Evolutionary conservation across 92 coral and sea anemone species (phyloP), one percentile per base, ranked within the genome.

Genomic region (Actinernus sp.): DNA sequence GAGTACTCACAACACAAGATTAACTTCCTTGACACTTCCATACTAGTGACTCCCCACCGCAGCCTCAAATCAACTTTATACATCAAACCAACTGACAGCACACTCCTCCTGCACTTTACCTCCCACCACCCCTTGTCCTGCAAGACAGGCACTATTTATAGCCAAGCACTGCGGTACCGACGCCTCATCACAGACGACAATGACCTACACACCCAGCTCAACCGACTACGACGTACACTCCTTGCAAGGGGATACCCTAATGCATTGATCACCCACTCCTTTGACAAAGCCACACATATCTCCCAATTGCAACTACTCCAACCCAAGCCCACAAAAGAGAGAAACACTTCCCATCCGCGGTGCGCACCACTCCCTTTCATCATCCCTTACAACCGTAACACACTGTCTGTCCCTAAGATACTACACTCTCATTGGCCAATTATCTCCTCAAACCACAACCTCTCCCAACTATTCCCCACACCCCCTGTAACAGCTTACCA

Each of bases 1-100:
- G 51, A 50, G 10, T 33, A 36, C 14, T 75, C 74, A 18, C 36
- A 23, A 49, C 4, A 41, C 8, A 18, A 38, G 1, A 31, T 53
- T 16, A 22, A 76, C 40, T 76, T 76, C 75, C 83, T 76, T 1
- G 83, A 76, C 64, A 76, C 83, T 27, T 39, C 74, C 28, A 31
- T 76, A 0, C 22, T 28, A 25, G 17, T 55, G 0, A 65, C 74
- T 4, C 56, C 47, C 28, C 20, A 55, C 8, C 13, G 59, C 36
- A 40, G 18, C 20, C 58, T 76, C 4, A 27, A 27, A 31, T 18
- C 83, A 44, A 43, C 74, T 47, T 41, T 65, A 45, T 65, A 23
- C 45, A 65, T 30, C 4, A 65, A 65, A n/a, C 73, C 26, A 16
- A 65, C 62, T 10, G 70, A 62, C 19, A 40, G 61, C 23, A 45